phyloP scores from a whole-genome alignment of 2,888 invertebrate genomes.

The Melinaea marsaeus region DNA sequence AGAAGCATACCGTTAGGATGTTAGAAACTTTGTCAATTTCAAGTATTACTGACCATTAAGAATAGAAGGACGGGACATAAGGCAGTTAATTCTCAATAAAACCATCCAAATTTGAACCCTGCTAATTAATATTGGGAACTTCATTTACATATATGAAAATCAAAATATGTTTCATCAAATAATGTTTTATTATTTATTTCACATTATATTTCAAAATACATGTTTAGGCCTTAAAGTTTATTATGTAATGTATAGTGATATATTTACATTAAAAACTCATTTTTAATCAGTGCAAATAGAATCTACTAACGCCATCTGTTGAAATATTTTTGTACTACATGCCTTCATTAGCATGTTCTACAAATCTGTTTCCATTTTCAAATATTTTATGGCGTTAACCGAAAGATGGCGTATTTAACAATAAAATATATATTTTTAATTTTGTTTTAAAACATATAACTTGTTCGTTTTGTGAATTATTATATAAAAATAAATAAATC shows the following conservation, averaged over 20 bases:
- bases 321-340: conserved; percentile 2
- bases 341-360: neutral
- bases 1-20: conserved; percentile 4
- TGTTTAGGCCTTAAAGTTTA: too few relatives aligned
- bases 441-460: too few relatives aligned
- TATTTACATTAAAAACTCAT: too few relatives aligned
- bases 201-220: too few relatives aligned
- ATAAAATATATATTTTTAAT: neutral
- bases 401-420: neutral
- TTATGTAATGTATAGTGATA: too few relatives aligned
- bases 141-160: too few relatives aligned
- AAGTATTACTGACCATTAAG: conserved; percentile 24
- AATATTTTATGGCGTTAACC: neutral
- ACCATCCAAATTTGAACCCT: neutral
- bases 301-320: conserved; percentile 7
- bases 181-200: too few relatives aligned
- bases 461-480: too few relatives aligned
- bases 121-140: too few relatives aligned
- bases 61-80: conserved; percentile 12
- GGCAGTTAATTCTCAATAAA: conserved; percentile 18
- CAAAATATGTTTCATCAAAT: too few relatives aligned
- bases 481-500: neutral
- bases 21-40: conserved; percentile 26
- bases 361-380: neutral
- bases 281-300: neutral